Evolutionary conservation across 64 coral and sea anemone genomes (phyloP).

Genomic region (Pocillopora verrucosa): DNA sequence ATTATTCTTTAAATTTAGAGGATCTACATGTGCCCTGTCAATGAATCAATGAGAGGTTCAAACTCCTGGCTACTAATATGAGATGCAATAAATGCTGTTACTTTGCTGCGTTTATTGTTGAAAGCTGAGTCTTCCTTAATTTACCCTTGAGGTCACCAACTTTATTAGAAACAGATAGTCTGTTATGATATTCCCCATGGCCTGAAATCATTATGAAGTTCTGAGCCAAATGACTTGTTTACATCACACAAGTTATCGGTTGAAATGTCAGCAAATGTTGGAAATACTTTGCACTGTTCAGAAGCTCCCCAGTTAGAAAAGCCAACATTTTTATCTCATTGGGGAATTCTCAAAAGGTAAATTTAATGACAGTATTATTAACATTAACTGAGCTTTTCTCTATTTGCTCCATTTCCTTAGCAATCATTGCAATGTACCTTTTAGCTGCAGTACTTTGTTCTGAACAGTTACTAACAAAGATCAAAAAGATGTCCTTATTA

Average conservation of each 20-base stretch:
- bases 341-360: conserved; percentile 30
- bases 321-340: conserved; percentile 49
- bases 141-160: not conserved
- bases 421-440: conserved; percentile 10
- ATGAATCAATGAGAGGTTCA: conserved; percentile 42
- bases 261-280: conserved; percentile 40
- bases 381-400: conserved; percentile 2
- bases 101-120: conserved; percentile 27
- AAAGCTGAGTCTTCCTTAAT: not conserved
- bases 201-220: not conserved
- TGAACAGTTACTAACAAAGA: conserved; percentile 20
- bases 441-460: not conserved
- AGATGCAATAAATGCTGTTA: conserved; percentile 50
- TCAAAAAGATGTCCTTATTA: not conserved
- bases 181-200: conserved; percentile 10
- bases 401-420: conserved; percentile 12
- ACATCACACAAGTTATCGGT: not conserved
- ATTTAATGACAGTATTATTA: not conserved
- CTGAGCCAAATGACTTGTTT: not conserved
- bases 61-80: conserved; percentile 44
- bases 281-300: conserved; percentile 36
- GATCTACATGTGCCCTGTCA: conserved; percentile 51
- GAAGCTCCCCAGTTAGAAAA: conserved; percentile 47
- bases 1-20: conserved; percentile 43
- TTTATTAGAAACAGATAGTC: not conserved